Percentiles rank a stretch among this genome's conserved stretches.
Evolutionary conservation across 2,888 invertebrate genomes (phyloP).

Genomic region (Apocheima hispidaria): DNA sequence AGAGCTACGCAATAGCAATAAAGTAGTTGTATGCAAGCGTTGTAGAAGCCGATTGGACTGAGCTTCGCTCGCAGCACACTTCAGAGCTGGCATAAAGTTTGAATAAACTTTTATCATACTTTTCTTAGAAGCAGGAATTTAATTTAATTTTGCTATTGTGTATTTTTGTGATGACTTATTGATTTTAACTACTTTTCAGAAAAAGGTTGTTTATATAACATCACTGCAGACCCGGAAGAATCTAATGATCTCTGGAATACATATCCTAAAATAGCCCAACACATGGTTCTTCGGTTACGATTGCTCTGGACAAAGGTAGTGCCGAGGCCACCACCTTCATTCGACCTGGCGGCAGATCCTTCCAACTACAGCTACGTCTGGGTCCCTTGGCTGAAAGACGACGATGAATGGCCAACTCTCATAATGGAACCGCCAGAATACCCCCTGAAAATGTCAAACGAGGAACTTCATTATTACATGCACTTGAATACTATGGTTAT

Average conservation of each 20-base stretch:
- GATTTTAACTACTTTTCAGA: slow-evolving; percentile 43
- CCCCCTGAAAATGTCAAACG: slow-evolving; percentile 56
- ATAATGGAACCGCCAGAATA: slow-evolving; percentile 46
- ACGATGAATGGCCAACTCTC: slow-evolving; percentile 48
- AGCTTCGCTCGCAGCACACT: too few relatives aligned
- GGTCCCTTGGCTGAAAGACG: slow-evolving; percentile 57
- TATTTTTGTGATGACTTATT: not conserved
- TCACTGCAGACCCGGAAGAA: slow-evolving; percentile 61
- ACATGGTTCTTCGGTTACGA: slow-evolving; percentile 55
- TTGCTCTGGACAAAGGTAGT: slow-evolving; percentile 56
- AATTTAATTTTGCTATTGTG: too few relatives aligned
- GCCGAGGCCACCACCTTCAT: slow-evolving; percentile 48
- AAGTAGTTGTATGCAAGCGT: too few relatives aligned
- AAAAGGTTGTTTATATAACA: slow-evolving; percentile 63
- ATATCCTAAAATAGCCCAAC: slow-evolving; percentile 53
- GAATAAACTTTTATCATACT: too few relatives aligned
- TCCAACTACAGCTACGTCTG: slow-evolving; percentile 55
- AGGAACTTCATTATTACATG: slow-evolving; percentile 57
- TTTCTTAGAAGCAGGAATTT: too few relatives aligned
- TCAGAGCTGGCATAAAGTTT: too few relatives aligned
- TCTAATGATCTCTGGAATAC: slow-evolving; percentile 58
- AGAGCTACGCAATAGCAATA: too few relatives aligned
- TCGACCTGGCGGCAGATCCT: slow-evolving; percentile 57
- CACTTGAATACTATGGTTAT: slow-evolving; percentile 55
- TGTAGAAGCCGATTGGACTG: too few relatives aligned